Evolutionary conservation across 2,113 vertebrate genomes (phyloP), one percentile per base, ranked within the genome.

Genomic region (Ploceus nigricollis): DNA sequence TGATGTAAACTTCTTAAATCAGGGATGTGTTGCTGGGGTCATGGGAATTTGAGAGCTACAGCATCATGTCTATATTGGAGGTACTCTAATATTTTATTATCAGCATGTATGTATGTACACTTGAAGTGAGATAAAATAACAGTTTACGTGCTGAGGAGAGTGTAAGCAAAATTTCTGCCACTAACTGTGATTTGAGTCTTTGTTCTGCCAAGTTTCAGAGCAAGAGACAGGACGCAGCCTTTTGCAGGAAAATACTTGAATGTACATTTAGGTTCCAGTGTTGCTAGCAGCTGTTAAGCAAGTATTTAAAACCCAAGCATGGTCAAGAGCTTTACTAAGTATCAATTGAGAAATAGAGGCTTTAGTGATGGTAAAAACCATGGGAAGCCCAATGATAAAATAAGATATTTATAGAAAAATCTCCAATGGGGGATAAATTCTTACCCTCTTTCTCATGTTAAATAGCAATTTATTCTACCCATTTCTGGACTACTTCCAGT

Each of bases 11-110:
- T 13, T 30, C 27, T 77, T 23, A 42, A 65, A 16, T 4, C 0
- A 1, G 28, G 9, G 25, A 24, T 0, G 0, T 39, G 7, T 24
- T 65, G 9, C 11, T 0, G 0, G 4, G 9, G 19, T 73, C 28
- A 58, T 39, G 54, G 37, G 56, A 82, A 48, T 70, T 60, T 61
- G 15, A 83, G 19, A 48, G 3, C 19, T 69, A 5, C 12, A 20
- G 25, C 9, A 53, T 61, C 15, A 30, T 18, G 12, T 65, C 30
- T 11, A 64, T 68, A 56, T 35, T 88, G 58, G 58, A 58, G 89
- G 63, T 53, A 63, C 40, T 92, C 48, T 79, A 69, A 45, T 75
- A 87, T 89, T 91, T 94, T 86, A 58, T 82, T 68, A 76, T 85
- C 17, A 90, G 15, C 7, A n/a, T 24, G 15, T 22, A 15, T 17